These are phyloP conservation scores for Siniperca undulata DNA, from an alignment of 2,797 vertebrate species.

Conservation along the genomic window DNA sequence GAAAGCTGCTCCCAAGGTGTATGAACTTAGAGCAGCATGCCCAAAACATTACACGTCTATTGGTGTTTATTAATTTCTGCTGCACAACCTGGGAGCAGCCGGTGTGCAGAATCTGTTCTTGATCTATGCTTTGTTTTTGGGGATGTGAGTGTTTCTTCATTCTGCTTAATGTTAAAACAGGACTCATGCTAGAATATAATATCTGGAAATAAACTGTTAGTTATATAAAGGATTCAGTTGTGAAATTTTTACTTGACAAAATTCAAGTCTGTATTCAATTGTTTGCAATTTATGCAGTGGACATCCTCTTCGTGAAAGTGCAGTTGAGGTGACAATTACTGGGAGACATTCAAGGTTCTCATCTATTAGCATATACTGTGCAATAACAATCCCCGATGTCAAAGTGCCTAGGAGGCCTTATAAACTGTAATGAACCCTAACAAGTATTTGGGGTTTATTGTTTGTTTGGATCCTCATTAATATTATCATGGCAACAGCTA, in stretches of 20 bases:
- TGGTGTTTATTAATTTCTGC: conserved; percentile 40
- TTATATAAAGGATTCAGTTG: background rate
- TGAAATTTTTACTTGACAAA: background rate
- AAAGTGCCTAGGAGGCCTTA: conserved; percentile 9
- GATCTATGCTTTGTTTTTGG: conserved; percentile 31
- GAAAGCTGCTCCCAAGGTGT: conserved; percentile 43
- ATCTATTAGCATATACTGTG: background rate
- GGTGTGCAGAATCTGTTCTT: conserved; percentile 13
- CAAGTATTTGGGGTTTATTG: background rate
- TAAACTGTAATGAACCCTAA: background rate
- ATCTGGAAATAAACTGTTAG: background rate
- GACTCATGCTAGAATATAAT: conserved; percentile 6
- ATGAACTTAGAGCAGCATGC: conserved; percentile 39
- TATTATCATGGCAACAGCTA: conserved; percentile 3
- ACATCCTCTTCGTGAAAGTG: background rate
- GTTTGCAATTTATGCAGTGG: background rate
- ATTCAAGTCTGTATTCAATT: background rate
- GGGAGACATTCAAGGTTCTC: background rate
- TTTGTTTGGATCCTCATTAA: conserved; percentile 11
- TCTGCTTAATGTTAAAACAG: conserved; percentile 1
- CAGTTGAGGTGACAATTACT: conserved; percentile 1
- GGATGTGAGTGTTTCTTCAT: conserved; percentile 15
- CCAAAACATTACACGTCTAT: conserved; percentile 36
- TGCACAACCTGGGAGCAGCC: conserved; percentile 2
- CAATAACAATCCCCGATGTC: background rate